Evolutionary conservation across 2,113 vertebrate genomes (phyloP).

Genomic region (Calyptommatus sinebrachiatus): DNA sequence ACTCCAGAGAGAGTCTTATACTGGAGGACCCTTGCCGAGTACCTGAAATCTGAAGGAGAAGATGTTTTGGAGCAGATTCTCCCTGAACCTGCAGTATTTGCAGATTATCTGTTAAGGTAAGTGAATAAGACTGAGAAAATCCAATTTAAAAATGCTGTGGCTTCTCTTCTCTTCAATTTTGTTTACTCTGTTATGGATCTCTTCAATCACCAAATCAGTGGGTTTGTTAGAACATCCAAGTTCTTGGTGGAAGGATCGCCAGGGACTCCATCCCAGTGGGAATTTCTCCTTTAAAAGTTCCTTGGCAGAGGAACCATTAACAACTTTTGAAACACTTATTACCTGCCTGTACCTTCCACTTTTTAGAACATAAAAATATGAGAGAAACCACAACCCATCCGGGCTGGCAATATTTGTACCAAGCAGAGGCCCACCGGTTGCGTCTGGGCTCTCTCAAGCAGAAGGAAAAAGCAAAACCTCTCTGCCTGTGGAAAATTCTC

Average conservation of each 20-base stretch:
- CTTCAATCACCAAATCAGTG: neutral
- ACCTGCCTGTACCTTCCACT: no score
- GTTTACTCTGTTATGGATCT: neutral
- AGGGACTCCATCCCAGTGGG: no score
- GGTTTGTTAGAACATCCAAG: neutral
- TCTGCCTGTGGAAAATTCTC: no score
- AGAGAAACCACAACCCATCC: no score
- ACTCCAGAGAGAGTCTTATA: constrained; percentile 87
- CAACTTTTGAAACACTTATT: no score
- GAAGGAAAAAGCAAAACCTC: no score
- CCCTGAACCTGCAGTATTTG: constrained; percentile 86
- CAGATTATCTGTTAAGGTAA: constrained; percentile 88
- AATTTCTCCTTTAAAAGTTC: no score
- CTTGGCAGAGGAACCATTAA: no score
- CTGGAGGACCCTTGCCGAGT: constrained; percentile 89
- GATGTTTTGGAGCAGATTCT: constrained; percentile 86
- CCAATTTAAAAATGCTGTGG: neutral
- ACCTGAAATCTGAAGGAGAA: constrained; percentile 85
- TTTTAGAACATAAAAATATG: no score
- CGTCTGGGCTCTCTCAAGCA: no score
- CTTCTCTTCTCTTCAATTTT: neutral
- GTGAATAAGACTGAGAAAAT: neutral
- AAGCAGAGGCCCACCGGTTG: no score
- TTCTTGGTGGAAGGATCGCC: neutral
- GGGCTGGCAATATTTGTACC: no score